Conservation (phyloP, 2,797 vertebrate species). For the Sus cebifrons region DNA sequence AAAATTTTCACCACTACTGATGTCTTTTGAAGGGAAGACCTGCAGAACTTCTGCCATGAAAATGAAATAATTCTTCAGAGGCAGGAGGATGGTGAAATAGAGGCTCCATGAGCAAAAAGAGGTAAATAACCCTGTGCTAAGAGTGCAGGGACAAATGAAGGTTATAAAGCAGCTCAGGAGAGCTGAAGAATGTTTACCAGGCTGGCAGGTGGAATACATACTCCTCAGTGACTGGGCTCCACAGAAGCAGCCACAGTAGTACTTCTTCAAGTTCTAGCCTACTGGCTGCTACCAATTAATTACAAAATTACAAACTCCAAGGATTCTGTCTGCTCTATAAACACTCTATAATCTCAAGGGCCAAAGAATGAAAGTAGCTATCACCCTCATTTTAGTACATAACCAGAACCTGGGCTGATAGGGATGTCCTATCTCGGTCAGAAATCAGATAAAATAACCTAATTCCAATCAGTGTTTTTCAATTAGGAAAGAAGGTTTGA, state of each 20-base stretch:
- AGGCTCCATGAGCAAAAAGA: neutral
- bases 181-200: neutral
- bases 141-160: neutral
- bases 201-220: neutral
- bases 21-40: slow-evolving; percentile 11
- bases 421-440: neutral
- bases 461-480: neutral
- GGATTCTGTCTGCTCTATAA: slow-evolving; percentile 12
- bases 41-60: neutral
- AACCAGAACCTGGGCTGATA: neutral
- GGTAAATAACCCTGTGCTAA: neutral
- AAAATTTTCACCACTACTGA: neutral
- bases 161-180: neutral
- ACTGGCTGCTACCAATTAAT: neutral
- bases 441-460: slow-evolving; percentile 58
- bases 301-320: slow-evolving; percentile 23
- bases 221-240: neutral
- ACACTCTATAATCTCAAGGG: neutral
- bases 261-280: neutral
- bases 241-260: neutral
- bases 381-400: slow-evolving; percentile 24
- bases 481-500: slow-evolving; percentile 14
- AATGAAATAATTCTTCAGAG: slow-evolving; percentile 33
- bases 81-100: neutral
- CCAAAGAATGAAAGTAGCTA: slow-evolving; percentile 54